Conservation (phyloP, 2,113 vertebrate genomes). For the Larimichthys polyactis region DNA sequence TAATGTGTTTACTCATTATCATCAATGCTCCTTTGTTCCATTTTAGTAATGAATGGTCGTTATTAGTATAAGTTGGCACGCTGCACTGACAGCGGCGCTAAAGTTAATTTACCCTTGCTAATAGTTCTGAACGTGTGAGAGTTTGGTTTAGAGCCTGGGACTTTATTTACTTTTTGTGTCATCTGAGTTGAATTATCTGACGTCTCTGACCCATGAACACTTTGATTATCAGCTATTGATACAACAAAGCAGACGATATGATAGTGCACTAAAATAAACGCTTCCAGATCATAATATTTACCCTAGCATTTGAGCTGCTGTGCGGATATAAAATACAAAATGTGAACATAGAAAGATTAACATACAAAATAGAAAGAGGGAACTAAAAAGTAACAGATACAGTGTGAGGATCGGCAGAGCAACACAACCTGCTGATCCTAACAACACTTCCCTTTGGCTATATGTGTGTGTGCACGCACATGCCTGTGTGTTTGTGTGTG, state of each 20-base stretch:
- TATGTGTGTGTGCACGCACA: slow-evolving; percentile 14
- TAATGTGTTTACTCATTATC: slow-evolving; percentile 9
- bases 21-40: background rate
- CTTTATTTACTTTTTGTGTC: background rate
- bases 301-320: background rate
- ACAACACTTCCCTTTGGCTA: slow-evolving; percentile 51
- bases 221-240: background rate
- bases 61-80: background rate
- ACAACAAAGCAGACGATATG: background rate
- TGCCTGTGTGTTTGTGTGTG: slow-evolving; percentile 6
- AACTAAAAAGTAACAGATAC: slow-evolving; percentile 58
- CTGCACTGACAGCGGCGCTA: background rate
- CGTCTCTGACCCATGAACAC: background rate
- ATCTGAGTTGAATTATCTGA: background rate
- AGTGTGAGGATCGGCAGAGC: slow-evolving; percentile 44
- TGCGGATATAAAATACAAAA: background rate
- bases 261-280: background rate
- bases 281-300: background rate
- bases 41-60: slow-evolving; percentile 13
- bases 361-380: slow-evolving; percentile 6
- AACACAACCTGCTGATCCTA: slow-evolving; percentile 60
- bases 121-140: background rate
- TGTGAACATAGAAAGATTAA: slow-evolving; percentile 18
- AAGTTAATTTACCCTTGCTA: slow-evolving; percentile 8
- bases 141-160: background rate